phyloP scores from a whole-genome alignment of 2,113 vertebrate genomes.

The Limnothrissa miodon region DNA sequence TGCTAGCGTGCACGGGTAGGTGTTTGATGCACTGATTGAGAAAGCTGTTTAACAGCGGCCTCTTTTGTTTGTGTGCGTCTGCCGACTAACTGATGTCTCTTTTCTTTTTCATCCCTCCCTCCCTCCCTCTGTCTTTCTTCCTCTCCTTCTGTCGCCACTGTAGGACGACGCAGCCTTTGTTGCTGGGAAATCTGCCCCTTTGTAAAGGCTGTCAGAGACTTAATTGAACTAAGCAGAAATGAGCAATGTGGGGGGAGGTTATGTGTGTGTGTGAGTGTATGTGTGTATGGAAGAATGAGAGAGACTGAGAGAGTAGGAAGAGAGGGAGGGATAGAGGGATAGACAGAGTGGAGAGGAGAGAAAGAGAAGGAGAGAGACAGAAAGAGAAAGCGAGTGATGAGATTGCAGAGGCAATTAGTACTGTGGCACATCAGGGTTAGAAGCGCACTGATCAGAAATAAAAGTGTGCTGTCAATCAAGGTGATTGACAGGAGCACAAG shows the following conservation, averaged over 20 bases:
- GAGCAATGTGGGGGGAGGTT: conserved; percentile 33
- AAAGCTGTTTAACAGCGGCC: neutral
- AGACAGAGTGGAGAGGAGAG: neutral
- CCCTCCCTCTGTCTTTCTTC: conserved; percentile 20
- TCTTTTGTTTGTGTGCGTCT: neutral
- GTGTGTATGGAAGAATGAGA: neutral
- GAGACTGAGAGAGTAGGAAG: neutral
- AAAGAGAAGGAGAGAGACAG: neutral
- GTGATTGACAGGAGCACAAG: neutral
- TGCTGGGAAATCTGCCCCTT: conserved; percentile 35
- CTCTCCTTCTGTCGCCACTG: neutral
- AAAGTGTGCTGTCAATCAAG: conserved; percentile 3
- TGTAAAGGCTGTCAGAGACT: conserved; percentile 40
- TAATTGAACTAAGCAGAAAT: conserved; percentile 40
- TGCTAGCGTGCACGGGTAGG: neutral
- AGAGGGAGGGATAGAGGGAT: neutral
- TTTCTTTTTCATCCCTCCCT: conserved; percentile 8
- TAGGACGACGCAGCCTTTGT: conserved; percentile 35
- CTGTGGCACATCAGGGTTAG: neutral
- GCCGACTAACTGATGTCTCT: conserved; percentile 12
- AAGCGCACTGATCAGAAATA: neutral
- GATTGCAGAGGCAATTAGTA: neutral
- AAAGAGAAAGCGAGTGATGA: neutral
- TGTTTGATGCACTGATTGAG: conserved; percentile 3
- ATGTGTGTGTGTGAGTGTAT: conserved; percentile 30